Conservation (phyloP, 1,140 invertebrate genomes). For the Nylanderia fulva region DNA sequence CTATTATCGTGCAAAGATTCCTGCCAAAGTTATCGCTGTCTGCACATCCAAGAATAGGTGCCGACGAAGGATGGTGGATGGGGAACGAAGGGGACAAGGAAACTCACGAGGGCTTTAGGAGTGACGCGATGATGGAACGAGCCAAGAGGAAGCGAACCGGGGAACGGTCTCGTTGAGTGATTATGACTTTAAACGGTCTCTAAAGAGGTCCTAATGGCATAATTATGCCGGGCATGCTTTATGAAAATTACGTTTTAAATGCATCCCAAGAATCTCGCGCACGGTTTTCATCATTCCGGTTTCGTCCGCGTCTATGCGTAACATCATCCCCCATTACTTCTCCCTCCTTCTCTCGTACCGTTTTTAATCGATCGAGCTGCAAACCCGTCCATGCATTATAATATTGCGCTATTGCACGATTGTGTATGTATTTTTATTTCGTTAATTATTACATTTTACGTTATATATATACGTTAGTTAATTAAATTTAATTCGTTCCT, state of each 20-base stretch:
- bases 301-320: conserved; percentile 1
- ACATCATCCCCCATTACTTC: neutral
- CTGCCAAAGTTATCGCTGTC: conserved; percentile 67
- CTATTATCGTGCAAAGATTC: conserved; percentile 75
- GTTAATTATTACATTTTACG: conserved; percentile 12
- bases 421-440: neutral
- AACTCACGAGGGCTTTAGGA: neutral
- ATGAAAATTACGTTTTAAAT: conserved; percentile 73
- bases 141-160: conserved; percentile 55
- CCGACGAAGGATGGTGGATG: conserved; percentile 29
- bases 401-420: neutral
- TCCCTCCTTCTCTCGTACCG: neutral
- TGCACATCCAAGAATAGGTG: conserved; percentile 35
- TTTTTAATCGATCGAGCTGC: conserved; percentile 21
- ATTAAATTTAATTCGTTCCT: neutral
- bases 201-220: conserved; percentile 73
- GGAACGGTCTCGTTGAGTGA: conserved; percentile 68
- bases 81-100: neutral
- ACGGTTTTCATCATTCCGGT: conserved; percentile 52
- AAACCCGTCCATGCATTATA: neutral
- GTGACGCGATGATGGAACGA: conserved; percentile 49
- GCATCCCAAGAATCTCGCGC: conserved; percentile 61
- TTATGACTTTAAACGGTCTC: conserved; percentile 73
- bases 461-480: too few relatives aligned
- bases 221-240: conserved; percentile 68